Conservation (phyloP, 2,888 invertebrate species). For the Synanthedon formicaeformis region DNA sequence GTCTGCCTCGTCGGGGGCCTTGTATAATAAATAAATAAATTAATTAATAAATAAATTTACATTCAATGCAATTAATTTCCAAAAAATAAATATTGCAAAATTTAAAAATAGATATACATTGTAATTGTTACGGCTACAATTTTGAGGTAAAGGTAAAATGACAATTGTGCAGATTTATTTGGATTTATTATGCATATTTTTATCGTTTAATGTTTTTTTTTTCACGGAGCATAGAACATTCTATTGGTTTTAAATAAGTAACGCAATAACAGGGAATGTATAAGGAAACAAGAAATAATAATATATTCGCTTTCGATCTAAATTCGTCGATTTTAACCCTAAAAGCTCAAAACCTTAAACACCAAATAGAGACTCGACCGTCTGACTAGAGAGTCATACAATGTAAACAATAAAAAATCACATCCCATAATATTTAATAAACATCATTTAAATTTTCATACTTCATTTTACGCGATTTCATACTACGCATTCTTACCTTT, state of each 20-base stretch:
- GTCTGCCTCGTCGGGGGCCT: too few relatives aligned
- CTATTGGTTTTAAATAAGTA: not conserved
- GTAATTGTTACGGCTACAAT: too few relatives aligned
- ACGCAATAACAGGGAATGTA: not conserved
- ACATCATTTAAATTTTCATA: too few relatives aligned
- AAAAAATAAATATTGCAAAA: too few relatives aligned
- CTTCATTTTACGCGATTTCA: conserved; percentile 3
- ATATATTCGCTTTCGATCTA: conserved; percentile 10
- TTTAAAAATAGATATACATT: too few relatives aligned
- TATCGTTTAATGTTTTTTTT: too few relatives aligned
- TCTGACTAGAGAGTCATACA: conserved; percentile 25
- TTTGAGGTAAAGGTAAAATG: too few relatives aligned
- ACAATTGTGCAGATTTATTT: too few relatives aligned
- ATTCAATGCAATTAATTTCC: not conserved
- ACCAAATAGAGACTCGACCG: conserved; percentile 23
- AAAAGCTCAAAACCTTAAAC: conserved; percentile 57
- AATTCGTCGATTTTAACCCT: conserved; percentile 49
- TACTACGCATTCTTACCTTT: conserved; percentile 9
- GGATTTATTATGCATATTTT: too few relatives aligned
- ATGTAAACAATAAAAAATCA: conserved; percentile 6
- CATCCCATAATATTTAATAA: not conserved
- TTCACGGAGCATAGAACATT: too few relatives aligned
- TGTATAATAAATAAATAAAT: too few relatives aligned
- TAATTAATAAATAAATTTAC: too few relatives aligned
- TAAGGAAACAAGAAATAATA: not conserved